Conservation (phyloP, 1,140 invertebrate species). For the Druon quercuslanigerum region DNA sequence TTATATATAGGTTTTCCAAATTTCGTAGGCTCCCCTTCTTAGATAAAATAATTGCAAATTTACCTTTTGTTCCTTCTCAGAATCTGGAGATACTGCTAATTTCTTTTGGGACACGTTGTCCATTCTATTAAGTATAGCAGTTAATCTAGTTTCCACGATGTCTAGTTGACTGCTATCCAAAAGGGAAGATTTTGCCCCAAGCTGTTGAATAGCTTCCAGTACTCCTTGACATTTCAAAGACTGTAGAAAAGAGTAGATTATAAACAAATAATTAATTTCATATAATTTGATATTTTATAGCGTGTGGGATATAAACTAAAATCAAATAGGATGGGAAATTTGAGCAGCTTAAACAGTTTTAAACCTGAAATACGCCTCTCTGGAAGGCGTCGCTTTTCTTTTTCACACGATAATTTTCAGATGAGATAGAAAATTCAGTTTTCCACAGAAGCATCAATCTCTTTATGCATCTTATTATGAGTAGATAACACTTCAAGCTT, state of each 20-base stretch:
- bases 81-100: constrained; percentile 79
- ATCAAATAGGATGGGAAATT: constrained; percentile 52
- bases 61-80: constrained; percentile 88
- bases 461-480: no score
- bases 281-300: no score
- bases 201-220: constrained; percentile 83
- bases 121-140: constrained; percentile 84
- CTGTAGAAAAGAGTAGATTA: constrained; percentile 45
- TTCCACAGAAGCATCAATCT: no score
- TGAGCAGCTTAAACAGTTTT: constrained; percentile 50
- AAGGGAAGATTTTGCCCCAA: constrained; percentile 86
- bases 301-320: no score
- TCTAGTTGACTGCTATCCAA: constrained; percentile 89
- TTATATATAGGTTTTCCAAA: constrained; percentile 19
- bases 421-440: no score
- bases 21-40: constrained; percentile 31
- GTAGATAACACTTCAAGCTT: no score
- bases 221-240: constrained; percentile 68
- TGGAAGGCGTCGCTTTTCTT: no score
- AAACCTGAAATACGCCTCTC: no score
- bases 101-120: constrained; percentile 84
- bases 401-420: no score
- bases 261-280: not conserved
- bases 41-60: not conserved
- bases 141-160: constrained; percentile 86